These are phyloP conservation scores for Bembecia ichneumoniformis DNA, from an alignment of 2,888 invertebrate species.

Conservation along the genomic window DNA sequence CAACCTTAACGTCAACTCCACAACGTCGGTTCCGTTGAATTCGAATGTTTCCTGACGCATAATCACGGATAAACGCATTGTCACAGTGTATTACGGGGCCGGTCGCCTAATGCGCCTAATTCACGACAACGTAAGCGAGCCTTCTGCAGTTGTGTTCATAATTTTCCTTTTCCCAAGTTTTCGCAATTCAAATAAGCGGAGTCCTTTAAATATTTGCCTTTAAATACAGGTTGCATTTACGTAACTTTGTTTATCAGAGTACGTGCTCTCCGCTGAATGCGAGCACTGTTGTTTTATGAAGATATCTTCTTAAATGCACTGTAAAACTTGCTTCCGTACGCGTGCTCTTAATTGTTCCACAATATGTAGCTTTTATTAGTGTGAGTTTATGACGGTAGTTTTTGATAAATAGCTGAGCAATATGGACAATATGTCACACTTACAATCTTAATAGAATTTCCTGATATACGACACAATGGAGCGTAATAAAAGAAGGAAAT, in stretches of 20 bases:
- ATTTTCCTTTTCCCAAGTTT: neutral
- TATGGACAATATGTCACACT: conserved; percentile 45
- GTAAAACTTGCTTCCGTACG: conserved; percentile 19
- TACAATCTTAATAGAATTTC: conserved; percentile 40
- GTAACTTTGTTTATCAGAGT: neutral
- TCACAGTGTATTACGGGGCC: conserved; percentile 60
- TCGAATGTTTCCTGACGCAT: conserved; percentile 28
- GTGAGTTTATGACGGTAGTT: conserved; percentile 35
- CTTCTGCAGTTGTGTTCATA: neutral
- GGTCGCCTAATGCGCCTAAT: conserved; percentile 63
- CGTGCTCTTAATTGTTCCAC: conserved; percentile 16
- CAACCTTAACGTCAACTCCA: conserved; percentile 9
- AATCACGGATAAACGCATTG: conserved; percentile 60
- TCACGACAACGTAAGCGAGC: conserved; percentile 46
- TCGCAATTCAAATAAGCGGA: neutral
- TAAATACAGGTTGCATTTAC: neutral
- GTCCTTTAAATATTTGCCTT: neutral
- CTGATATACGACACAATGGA: conserved; percentile 10
- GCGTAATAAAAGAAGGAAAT: conserved; percentile 15
- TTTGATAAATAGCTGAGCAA: conserved; percentile 50
- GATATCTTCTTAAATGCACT: conserved; percentile 10
- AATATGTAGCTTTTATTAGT: conserved; percentile 39
- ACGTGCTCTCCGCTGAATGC: neutral
- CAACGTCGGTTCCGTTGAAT: conserved; percentile 14
- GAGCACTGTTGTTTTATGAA: neutral